Evolutionary conservation across 2,797 vertebrate species (phyloP).

Genomic region (Eulemur albifrons): DNA sequence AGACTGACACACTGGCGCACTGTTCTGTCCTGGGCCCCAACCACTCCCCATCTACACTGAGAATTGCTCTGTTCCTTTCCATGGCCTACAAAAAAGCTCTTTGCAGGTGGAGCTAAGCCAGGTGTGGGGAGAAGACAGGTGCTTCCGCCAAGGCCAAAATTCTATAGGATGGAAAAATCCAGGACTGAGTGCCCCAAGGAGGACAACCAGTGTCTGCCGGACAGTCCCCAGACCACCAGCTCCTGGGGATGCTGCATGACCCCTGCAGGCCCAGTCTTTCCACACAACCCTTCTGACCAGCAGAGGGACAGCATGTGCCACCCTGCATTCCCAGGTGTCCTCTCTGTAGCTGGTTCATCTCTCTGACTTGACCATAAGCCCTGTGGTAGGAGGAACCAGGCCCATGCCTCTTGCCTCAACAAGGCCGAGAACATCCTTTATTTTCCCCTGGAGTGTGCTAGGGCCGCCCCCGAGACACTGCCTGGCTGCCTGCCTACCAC

Average conservation of each 20-base stretch:
- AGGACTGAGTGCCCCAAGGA: neutral
- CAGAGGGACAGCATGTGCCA: neutral
- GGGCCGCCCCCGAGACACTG: rapidly evolving
- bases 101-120: neutral
- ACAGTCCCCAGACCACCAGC: neutral
- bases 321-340: neutral
- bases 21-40: neutral
- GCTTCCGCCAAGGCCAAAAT: neutral
- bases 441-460: neutral
- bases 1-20: neutral
- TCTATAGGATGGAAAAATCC: neutral
- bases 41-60: neutral
- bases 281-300: neutral
- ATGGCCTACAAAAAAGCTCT: neutral
- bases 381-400: neutral
- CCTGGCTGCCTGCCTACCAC: rapidly evolving
- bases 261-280: neutral
- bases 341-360: neutral
- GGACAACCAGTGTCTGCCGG: neutral
- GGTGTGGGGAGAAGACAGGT: neutral
- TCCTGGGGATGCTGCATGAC: neutral
- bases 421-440: neutral
- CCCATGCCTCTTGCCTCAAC: neutral
- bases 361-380: neutral
- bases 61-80: neutral